Base-by-base conservation (phyloP, 2,797 vertebrate genomes). In the Austrolebias charrua region DNA sequence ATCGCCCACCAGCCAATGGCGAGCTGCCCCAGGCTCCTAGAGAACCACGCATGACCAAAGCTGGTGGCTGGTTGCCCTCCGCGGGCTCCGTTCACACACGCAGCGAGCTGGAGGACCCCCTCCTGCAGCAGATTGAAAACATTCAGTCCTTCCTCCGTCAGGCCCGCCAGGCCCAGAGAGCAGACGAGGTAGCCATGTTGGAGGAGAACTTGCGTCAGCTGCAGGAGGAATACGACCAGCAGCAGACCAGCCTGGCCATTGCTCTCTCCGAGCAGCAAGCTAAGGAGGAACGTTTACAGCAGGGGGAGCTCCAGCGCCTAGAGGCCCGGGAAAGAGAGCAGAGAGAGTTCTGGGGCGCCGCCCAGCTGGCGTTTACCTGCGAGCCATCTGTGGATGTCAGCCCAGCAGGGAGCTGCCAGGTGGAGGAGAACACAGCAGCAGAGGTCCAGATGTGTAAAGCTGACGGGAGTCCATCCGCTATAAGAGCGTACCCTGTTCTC, bases 101-200 rank as follows among this genome's bases (percentile, higher is more conserved):
- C 0, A 63, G 48, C 0, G 94, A 96, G 79, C 84, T 91, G 56
- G 91, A 94, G 0, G 97, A 99, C 82, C 98, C 97, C 0, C 94
- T 99, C 16, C 94, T 99, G 46, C 97, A 99, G 88, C 98, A 99
- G 90, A 99, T 99, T 10, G 87, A 94, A 71, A 99, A 98, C 82
- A 99, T 99, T 51, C 94, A 94, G 10, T 98, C 94, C 0, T 99
- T 96, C 60, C 93, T 99, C 54, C 88, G 91, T 49, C 98, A 99
- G 89, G 98, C 98, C 1, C 89, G 91, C 45, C 92, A 92, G 5
- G 97, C 96, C 0, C 88, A 92, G 40, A 92, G 94, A 56, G 51
- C 78, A 0, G 96, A 98, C 0, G 98, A 99, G 71, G 93, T 96
- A 0, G 90, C 79, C 49, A 95, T 93, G 65, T 80, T 99, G 79